These are phyloP conservation scores for Ichneumon xanthorius DNA, from an alignment of 2,888 invertebrate genomes.

Conservation along the genomic window DNA sequence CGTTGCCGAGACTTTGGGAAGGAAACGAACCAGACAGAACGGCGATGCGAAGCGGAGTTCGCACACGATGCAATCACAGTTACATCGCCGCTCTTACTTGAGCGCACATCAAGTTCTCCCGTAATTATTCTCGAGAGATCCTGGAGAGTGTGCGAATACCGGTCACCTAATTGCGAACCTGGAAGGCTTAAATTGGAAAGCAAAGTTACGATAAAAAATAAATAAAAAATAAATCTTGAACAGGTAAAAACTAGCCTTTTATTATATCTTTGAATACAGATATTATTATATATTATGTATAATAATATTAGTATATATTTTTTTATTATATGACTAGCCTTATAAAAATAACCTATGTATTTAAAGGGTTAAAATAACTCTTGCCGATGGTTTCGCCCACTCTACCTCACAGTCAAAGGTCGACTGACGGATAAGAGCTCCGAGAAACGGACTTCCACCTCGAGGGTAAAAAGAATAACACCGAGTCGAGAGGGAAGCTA, in stretches of 20 bases:
- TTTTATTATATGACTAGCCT: no score
- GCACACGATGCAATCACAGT: constrained; percentile 62
- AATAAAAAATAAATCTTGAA: neutral
- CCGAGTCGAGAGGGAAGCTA: neutral
- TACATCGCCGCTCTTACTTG: constrained; percentile 13
- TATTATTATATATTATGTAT: neutral
- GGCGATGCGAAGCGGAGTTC: constrained; percentile 55
- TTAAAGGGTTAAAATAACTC: neutral
- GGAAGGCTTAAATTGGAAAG: constrained; percentile 51
- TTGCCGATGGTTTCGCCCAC: neutral
- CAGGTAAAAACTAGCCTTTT: neutral
- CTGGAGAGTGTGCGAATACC: constrained; percentile 12
- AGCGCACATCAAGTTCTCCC: neutral
- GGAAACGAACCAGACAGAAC: constrained; percentile 63
- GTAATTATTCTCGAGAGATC: constrained; percentile 63
- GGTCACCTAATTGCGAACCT: constrained; percentile 34
- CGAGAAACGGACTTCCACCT: neutral
- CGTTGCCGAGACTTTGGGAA: constrained; percentile 46
- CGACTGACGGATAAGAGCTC: neutral
- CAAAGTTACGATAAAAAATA: constrained; percentile 13
- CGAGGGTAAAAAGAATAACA: neutral
- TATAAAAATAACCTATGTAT: neutral
- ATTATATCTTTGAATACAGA: neutral
- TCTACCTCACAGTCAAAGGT: neutral
- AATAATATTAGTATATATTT: no score